A percentile compares a stretch with the other conserved stretches of the same genome.
Evolutionary conservation across 1,140 invertebrate species (phyloP).

Genomic region (Drosophila lacteicornis): DNA sequence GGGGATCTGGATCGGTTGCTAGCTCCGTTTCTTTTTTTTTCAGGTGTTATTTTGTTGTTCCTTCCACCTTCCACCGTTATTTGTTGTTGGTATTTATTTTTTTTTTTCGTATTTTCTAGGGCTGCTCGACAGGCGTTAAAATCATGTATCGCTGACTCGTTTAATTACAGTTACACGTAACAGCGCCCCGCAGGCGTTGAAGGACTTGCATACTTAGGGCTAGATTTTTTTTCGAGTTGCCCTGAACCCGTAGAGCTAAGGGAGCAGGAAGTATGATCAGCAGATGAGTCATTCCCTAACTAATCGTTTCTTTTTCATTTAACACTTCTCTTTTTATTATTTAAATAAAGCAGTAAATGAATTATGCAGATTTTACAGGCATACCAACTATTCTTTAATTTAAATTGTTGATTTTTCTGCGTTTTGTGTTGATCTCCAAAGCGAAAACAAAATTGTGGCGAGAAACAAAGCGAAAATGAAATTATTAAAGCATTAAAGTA

Average conservation of each 20-base stretch:
- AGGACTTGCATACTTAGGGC: slow-evolving; percentile 6
- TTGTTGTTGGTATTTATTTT: slow-evolving; percentile 8
- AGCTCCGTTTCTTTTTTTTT: slow-evolving; percentile 13
- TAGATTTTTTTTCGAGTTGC: background rate
- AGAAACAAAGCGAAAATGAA: slow-evolving; percentile 52
- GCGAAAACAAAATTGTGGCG: slow-evolving; percentile 43
- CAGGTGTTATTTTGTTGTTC: slow-evolving; percentile 30
- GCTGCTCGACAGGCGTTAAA: slow-evolving; percentile 77
- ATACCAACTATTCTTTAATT: background rate
- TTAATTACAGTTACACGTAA: slow-evolving; percentile 80
- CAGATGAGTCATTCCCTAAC: too few relatives aligned
- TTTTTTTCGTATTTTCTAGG: slow-evolving; percentile 21
- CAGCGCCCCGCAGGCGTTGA: slow-evolving; percentile 35
- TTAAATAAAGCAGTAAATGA: too few relatives aligned
- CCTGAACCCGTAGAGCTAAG: too few relatives aligned
- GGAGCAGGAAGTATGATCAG: background rate
- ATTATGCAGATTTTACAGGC: too few relatives aligned
- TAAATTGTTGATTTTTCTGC: slow-evolving; percentile 16
- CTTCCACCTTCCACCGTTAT: slow-evolving; percentile 34
- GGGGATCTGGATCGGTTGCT: slow-evolving; percentile 27
- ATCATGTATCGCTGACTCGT: slow-evolving; percentile 82
- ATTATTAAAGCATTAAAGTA: slow-evolving; percentile 78
- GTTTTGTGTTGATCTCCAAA: slow-evolving; percentile 37
- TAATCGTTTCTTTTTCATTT: too few relatives aligned
- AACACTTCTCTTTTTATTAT: background rate